Conservation (phyloP, 2,888 invertebrate genomes). For the Thereva unica region DNA sequence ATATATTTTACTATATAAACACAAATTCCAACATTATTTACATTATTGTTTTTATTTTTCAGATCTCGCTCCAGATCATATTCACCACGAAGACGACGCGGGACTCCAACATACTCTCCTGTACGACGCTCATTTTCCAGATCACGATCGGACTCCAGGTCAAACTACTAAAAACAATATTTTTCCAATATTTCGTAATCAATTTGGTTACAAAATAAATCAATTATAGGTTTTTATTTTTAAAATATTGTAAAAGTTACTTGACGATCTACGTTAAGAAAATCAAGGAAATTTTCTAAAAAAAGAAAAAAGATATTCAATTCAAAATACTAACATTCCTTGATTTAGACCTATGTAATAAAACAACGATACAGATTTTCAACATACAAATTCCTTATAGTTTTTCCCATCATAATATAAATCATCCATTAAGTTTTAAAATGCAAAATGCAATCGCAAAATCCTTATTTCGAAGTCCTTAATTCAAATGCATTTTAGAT, state of each 20-base stretch:
- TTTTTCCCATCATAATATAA: slow-evolving; percentile 4
- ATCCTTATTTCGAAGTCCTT: slow-evolving; percentile 23
- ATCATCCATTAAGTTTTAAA: slow-evolving; percentile 22
- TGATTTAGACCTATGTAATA: slow-evolving; percentile 24
- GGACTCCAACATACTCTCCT: slow-evolving; percentile 93
- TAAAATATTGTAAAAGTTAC: slow-evolving; percentile 6
- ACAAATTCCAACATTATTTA: no score
- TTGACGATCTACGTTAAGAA: slow-evolving; percentile 23
- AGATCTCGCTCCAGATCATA: slow-evolving; percentile 75
- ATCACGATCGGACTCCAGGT: slow-evolving; percentile 74
- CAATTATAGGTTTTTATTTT: slow-evolving; percentile 3
- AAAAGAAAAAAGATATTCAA: slow-evolving; percentile 17
- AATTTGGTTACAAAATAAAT: slow-evolving; percentile 28
- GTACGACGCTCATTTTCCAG: slow-evolving; percentile 83
- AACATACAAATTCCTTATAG: slow-evolving; percentile 19
- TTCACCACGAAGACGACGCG: slow-evolving; percentile 79
- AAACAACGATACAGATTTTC: slow-evolving; percentile 16
- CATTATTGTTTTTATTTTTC: slow-evolving; percentile 41
- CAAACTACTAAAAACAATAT: slow-evolving; percentile 55
- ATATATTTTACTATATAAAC: no score
- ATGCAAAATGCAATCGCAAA: neutral
- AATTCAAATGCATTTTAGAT: slow-evolving; percentile 30
- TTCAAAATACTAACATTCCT: slow-evolving; percentile 35
- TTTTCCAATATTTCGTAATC: slow-evolving; percentile 36
- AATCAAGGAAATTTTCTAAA: slow-evolving; percentile 31